Base-by-base conservation (phyloP, 2,888 invertebrate genomes). In the Caprella mutica region DNA sequence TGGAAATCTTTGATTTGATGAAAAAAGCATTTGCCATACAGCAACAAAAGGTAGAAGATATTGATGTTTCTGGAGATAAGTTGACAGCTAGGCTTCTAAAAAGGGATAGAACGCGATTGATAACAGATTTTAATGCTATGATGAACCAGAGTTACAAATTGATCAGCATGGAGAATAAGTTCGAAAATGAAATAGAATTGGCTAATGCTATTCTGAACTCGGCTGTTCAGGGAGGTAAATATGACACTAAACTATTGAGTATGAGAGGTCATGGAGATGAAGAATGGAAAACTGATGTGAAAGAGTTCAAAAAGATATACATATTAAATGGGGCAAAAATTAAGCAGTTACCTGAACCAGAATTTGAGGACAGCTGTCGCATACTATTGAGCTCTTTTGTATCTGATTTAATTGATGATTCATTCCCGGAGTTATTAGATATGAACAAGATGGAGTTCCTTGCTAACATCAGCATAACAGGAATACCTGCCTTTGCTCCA, bases 401-500 rank as follows among this genome's bases (percentile, higher is more conserved):
- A 8, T 17, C 24, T n/a, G 61, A 61, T 19, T 52, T 61, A 5
- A 51, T 55, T 21, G 61, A 61, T 30, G 24, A 30, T 2, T 44
- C 33, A 21, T 56, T 61, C 24, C 26, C 29, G 5, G 24, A 51
- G 12, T 9, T 58, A 35, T 26, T 50, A 14, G 17, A 55, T 4
- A 24, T 42, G 19, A 50, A 56, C 48, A 61, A 61, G 43, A 57
- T 46, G 27, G 55, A 51, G 8, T 61, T 61, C 51, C 40, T 61
- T 14, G 58, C 57, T 23, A 33, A 30, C 2, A 51, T 61, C 19
- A 58, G 58, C 26, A 51, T 61, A 12, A 52, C 58, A 8, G 61
- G 61, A 12, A 52, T 61, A 21, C 58, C 58, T 14, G 50, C 58
- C 12, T 58, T 50, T 26, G 30, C 58, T 3, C 61, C 58, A 3